Base-by-base conservation (phyloP, 2,113 vertebrate species). In the Ptilorrhoa leucosticta region DNA sequence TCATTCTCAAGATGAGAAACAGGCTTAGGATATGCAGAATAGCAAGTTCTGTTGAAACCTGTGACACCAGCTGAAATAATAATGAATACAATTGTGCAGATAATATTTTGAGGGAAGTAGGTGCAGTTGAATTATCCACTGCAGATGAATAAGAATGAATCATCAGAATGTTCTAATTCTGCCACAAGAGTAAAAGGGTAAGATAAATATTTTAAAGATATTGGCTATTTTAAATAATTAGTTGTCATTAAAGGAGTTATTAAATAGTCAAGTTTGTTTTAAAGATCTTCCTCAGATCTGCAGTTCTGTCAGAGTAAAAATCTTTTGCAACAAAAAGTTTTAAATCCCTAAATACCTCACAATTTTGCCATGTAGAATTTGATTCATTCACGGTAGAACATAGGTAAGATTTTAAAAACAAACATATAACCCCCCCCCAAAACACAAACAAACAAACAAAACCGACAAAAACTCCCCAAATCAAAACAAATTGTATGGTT, bases 141-240 rank as follows among this genome's bases (percentile, higher is more conserved):
- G 53, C 6, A 68, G 60, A 89, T 89, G 65, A 90, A 71, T 77
- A 84, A 26, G 61, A 87, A 90, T 92, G 89, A 95, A 73, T 94
- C 72, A 93, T 82, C 87, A 94, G 37, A 83, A 77, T 68, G 31
- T 61, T 93, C 73, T 66, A 73, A 64, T 84, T 83, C 50, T 96
- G 47, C 42, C 53, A 63, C n/a, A 75, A 60, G 13, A 84, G 18
- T 56, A 80, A 87, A 90, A 94, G 23, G 24, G 4, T 8, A 56
- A 76, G 66, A 81, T 77, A 97, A 95, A 96, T 94, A 91, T 87
- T 93, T 96, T 92, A 77, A 76, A 35, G 12, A 69, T 87, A 95
- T 87, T 82, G 66, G 7, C 5, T 70, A 50, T 87, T 89, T 91
- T 31, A 71, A 82, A 87, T 60, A 91, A 90, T 93, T 93, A 87